Percentiles rank a stretch among this genome's conserved stretches.
Conservation (phyloP, 92 coral and sea anemone genomes). For the Epizoanthus ramosus region DNA sequence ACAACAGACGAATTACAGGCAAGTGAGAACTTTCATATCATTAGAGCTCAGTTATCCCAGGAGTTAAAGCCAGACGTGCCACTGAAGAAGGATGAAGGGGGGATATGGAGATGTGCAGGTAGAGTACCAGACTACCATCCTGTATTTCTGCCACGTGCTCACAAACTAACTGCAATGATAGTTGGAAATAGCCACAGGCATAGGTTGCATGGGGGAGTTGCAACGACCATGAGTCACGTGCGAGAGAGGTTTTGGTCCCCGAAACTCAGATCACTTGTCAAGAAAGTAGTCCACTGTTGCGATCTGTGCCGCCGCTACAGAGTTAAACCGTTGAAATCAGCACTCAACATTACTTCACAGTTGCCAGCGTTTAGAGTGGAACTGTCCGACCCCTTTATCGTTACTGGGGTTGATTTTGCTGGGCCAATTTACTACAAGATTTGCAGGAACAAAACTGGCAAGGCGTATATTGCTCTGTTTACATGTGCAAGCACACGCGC, state of each 20-base stretch:
- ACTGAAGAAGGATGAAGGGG: constrained; percentile 28
- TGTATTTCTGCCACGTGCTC: constrained; percentile 48
- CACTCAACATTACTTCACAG: neutral
- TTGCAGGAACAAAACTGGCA: constrained; percentile 11
- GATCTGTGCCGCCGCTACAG: constrained; percentile 49
- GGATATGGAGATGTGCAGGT: constrained; percentile 57
- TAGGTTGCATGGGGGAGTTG: constrained; percentile 70
- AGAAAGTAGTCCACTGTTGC: constrained; percentile 54
- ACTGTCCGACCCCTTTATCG: constrained; percentile 53
- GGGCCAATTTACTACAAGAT: constrained; percentile 59
- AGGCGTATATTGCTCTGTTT: constrained; percentile 54
- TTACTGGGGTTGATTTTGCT: constrained; percentile 66
- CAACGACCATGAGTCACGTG: constrained; percentile 58
- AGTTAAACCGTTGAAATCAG: constrained; percentile 40
- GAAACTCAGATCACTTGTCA: constrained; percentile 51
- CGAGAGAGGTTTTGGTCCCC: constrained; percentile 70
- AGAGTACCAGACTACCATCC: constrained; percentile 54
- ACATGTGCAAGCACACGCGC: constrained; percentile 61
- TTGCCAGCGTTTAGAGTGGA: constrained; percentile 49
- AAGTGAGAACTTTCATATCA: constrained; percentile 32
- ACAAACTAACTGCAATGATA: constrained; percentile 42
- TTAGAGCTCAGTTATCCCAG: constrained; percentile 24
- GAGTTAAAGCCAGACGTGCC: constrained; percentile 13
- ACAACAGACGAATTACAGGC: constrained; percentile 38
- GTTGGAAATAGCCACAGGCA: constrained; percentile 53